phyloP scores from a whole-genome alignment of 2,888 invertebrate genomes.

The Drosophila vallismaia region DNA sequence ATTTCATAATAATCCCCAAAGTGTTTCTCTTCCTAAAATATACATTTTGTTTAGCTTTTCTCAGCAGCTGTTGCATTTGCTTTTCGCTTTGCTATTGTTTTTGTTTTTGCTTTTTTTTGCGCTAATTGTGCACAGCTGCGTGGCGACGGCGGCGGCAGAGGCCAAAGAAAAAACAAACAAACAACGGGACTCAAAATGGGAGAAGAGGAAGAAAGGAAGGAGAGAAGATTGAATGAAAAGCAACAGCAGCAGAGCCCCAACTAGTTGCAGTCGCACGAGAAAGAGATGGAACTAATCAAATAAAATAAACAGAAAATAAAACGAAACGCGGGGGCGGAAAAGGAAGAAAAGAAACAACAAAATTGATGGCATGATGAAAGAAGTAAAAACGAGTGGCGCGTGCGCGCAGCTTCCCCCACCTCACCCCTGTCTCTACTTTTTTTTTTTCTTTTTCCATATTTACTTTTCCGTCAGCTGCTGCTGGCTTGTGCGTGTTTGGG shows the following conservation, averaged over 20 bases:
- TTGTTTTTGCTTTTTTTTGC: constrained; percentile 49
- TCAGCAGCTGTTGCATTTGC: constrained; percentile 10
- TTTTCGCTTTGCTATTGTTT: not conserved
- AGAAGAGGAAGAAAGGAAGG: not conserved
- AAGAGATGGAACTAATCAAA: not conserved
- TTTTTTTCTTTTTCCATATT: not conserved
- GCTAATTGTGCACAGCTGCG: constrained; percentile 75
- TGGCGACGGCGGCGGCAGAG: constrained; percentile 37
- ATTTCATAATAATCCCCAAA: not conserved
- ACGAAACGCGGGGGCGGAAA: constrained; percentile 1
- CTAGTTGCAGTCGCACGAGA: constrained; percentile 39
- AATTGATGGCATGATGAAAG: not conserved
- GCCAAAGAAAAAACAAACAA: constrained; percentile 14
- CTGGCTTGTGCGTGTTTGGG: constrained; percentile 26
- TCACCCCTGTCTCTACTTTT: not conserved
- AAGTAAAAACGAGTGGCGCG: constrained; percentile 29
- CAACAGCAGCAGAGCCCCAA: constrained; percentile 27
- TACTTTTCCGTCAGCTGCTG: constrained; percentile 41
- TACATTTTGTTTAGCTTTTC: not conserved
- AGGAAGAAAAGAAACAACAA: not conserved
- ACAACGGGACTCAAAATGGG: constrained; percentile 3
- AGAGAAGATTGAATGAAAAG: constrained; percentile 1
- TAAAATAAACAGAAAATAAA: constrained; percentile 9
- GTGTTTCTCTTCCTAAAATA: not conserved
- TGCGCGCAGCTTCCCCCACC: constrained; percentile 25